A percentile compares a stretch with the other conserved stretches of the same genome.
These are phyloP conservation scores for Andricus curvator DNA, from an alignment of 2,888 invertebrate genomes.

Conservation along the genomic window DNA sequence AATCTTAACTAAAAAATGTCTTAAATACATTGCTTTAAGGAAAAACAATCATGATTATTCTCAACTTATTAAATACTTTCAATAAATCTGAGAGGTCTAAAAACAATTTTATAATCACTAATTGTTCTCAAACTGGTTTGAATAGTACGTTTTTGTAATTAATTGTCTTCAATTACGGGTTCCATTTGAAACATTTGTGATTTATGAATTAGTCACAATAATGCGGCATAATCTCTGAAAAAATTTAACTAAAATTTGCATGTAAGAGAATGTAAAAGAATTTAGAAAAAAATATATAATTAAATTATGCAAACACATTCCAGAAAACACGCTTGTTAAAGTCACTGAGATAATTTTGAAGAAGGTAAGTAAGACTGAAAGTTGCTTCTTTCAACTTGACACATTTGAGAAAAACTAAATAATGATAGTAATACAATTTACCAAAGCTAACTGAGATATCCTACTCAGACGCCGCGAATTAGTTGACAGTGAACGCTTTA, in stretches of 20 bases:
- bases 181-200: not conserved
- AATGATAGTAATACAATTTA: slow-evolving; percentile 79
- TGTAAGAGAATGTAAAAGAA: not conserved
- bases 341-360: not conserved
- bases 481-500: slow-evolving; percentile 89
- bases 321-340: not conserved
- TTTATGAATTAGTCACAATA: not conserved
- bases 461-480: slow-evolving; percentile 90
- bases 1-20: not conserved
- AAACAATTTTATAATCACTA: not conserved
- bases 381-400: not conserved
- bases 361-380: slow-evolving; percentile 1
- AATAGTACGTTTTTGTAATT: not conserved
- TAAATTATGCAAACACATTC: not conserved
- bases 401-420: not conserved
- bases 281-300: not conserved
- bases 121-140: not conserved
- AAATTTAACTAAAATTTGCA: not conserved
- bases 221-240: not conserved
- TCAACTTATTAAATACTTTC: not conserved
- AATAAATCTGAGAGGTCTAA: not conserved
- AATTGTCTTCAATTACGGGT: not conserved
- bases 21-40: not conserved
- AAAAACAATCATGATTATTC: not conserved
- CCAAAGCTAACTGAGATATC: slow-evolving; percentile 90